A percentile compares a stretch with the other conserved stretches of the same genome.
These are phyloP conservation scores for Nymphalis c-album DNA, from an alignment of 2,888 invertebrate genomes.

Conservation along the genomic window DNA sequence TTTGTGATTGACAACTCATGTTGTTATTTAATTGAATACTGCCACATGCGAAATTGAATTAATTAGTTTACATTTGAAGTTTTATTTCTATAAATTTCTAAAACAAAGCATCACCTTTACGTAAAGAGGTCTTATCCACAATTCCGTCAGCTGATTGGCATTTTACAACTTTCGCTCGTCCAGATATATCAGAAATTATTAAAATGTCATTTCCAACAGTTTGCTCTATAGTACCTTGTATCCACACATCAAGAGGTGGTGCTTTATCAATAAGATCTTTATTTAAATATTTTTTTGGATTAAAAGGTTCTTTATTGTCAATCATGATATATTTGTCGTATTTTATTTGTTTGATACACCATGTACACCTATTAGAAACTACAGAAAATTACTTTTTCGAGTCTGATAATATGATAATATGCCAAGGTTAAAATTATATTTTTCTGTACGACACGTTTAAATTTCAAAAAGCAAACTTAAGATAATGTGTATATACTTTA, in stretches of 20 bases:
- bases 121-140: constrained; percentile 60
- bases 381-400: no score
- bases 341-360: background rate
- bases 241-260: constrained; percentile 68
- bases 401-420: no score
- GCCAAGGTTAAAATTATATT: no score
- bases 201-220: constrained; percentile 68
- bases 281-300: constrained; percentile 65
- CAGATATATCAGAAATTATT: constrained; percentile 67
- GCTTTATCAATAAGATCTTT: constrained; percentile 61
- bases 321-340: background rate
- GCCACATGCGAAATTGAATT: no score
- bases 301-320: background rate
- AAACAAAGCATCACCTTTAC: constrained; percentile 55
- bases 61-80: no score
- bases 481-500: no score
- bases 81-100: no score
- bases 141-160: constrained; percentile 68
- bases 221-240: constrained; percentile 76
- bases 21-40: no score
- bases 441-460: no score
- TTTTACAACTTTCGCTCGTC: constrained; percentile 70
- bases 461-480: no score
- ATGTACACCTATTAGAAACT: background rate
- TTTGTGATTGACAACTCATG: no score